Conservation (phyloP, 2,113 vertebrate species). For the Actenoides hombroni region DNA sequence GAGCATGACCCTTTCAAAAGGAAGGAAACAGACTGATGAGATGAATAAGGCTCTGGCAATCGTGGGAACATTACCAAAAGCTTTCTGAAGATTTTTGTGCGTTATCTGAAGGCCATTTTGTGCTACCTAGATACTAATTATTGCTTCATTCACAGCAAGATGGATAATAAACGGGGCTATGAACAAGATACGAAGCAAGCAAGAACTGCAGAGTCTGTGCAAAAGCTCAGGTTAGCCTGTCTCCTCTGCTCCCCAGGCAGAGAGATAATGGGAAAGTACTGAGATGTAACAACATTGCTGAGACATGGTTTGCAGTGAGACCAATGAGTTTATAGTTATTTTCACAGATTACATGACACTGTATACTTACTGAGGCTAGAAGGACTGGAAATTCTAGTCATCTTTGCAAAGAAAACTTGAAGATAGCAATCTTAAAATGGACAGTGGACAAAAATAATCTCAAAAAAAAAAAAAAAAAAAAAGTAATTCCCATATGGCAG, state of each 20-base stretch:
- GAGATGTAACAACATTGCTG: neutral
- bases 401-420: neutral
- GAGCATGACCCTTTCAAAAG: neutral
- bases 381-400: neutral
- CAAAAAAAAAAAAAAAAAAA: neutral
- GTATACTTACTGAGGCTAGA: neutral
- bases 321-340: neutral
- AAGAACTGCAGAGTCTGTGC: neutral
- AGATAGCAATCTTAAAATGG: neutral
- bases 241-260: neutral
- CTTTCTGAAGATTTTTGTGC: neutral
- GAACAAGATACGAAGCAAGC: neutral
- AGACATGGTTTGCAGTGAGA: neutral
- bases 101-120: neutral
- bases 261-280: neutral
- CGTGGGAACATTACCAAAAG: neutral
- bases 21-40: neutral
- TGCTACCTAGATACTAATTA: neutral
- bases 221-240: neutral
- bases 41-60: neutral
- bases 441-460: neutral
- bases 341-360: neutral
- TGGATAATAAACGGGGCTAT: neutral
- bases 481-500: neutral
- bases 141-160: neutral